phyloP scores from a whole-genome alignment of 2,797 vertebrate species.

The Erethizon dorsatum region DNA sequence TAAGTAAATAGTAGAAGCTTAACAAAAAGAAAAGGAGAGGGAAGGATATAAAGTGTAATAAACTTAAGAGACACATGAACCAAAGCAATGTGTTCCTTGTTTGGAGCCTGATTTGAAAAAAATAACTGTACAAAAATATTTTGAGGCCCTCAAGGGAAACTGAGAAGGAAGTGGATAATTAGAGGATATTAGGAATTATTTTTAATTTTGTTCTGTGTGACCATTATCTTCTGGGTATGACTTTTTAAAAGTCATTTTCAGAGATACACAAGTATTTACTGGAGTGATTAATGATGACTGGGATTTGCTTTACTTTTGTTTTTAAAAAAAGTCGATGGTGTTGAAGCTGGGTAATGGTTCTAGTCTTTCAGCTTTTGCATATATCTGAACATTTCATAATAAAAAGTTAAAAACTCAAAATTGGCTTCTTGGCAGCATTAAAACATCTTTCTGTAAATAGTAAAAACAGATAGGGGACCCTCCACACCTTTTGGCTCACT shows the following conservation, averaged over 20 bases:
- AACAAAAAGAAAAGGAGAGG: neutral
- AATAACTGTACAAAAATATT: neutral
- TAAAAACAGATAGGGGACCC: neutral
- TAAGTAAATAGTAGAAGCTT: conserved; percentile 3
- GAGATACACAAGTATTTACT: neutral
- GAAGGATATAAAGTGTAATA: neutral
- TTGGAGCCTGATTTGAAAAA: conserved; percentile 15
- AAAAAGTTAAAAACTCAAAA: conserved; percentile 32
- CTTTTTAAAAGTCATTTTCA: conserved; percentile 5
- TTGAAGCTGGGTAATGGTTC: neutral
- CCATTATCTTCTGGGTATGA: neutral
- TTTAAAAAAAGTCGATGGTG: neutral
- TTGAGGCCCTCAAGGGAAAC: neutral
- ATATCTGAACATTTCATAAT: conserved; percentile 30
- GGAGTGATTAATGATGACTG: neutral
- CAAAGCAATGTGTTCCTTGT: neutral
- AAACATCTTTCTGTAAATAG: conserved; percentile 14
- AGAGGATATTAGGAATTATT: conserved; percentile 29
- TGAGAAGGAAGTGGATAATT: neutral
- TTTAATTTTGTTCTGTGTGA: conserved; percentile 49
- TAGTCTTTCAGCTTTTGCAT: neutral
- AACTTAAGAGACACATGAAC: neutral
- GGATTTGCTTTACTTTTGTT: neutral
- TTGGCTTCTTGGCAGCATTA: neutral
- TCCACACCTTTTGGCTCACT: conserved; percentile 29